Base-by-base conservation (phyloP, 2,888 invertebrate genomes). In the Spialia ferax region DNA sequence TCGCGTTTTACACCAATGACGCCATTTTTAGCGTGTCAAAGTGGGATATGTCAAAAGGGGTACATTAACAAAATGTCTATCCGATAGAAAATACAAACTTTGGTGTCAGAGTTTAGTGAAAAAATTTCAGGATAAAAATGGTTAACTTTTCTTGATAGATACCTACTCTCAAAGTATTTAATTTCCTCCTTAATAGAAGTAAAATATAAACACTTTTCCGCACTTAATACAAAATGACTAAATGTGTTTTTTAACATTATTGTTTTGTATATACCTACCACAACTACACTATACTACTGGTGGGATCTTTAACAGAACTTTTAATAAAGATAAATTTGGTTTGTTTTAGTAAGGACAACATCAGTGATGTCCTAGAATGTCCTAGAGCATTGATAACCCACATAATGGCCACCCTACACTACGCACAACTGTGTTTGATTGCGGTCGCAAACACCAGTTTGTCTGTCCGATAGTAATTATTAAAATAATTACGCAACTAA, bases 351-450 rank as follows among this genome's bases (percentile, higher is more conserved):
- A 32, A 11, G 11, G 29, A 29, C 29, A 45, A 18, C 18, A 8
- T 45, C 8, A 45, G 8, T 45, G 18, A 45, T 10, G 10, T 45
- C 18, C 8, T 18, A 45, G 18, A n/a, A n/a, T n/a, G n/a, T n/a
- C 18, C 18, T 6, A n/a, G n/a, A n/a, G n/a, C 29, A 29, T 8
- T 29, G 8, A 18, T 45, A 1, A n/a, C 38, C 50, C 11, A 50
- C 13, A n/a, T 20, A 13, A n/a, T 61, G 66, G 42, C 8, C 1
- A 5, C 20, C 60, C 66, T 66, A 60, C 60, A 62, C 15, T 10
- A 88, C 86, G 84, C 85, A 84, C 87, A 86, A 80, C 82, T 93
- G 93, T 83, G 84, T 86, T 86, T 93, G 93, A 92, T 86, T 92
- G 93, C 92, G 93, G 93, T 89, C 81, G 82, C 75, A 70, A 73